phyloP scores from a whole-genome alignment of 2,113 vertebrate species.

The Bagarius yarrelli region DNA sequence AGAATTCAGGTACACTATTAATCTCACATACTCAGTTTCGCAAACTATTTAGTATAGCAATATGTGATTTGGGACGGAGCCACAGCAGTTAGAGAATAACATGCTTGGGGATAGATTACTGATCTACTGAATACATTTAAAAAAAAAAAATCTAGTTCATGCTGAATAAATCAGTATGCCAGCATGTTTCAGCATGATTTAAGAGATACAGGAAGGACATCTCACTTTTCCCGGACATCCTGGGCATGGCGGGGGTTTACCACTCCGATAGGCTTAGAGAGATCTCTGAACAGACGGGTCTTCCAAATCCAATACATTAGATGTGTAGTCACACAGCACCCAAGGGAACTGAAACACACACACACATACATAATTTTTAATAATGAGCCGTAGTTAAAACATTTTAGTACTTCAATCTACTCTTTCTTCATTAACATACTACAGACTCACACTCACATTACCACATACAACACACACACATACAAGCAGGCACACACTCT shows the following conservation, averaged over 20 bases:
- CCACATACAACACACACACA: too few species aligned
- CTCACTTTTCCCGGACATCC: constrained; percentile 92
- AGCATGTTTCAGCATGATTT: too few species aligned
- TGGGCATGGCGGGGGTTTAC: constrained; percentile 90
- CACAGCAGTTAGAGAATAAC: neutral
- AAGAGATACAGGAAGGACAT: neutral
- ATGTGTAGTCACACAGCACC: constrained; percentile 90
- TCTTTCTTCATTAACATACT: too few species aligned
- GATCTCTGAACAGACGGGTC: constrained; percentile 85
- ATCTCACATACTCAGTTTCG: neutral
- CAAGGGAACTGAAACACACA: constrained; percentile 83
- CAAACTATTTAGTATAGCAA: neutral
- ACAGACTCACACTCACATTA: too few species aligned
- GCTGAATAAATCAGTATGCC: neutral
- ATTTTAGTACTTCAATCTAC: too few species aligned
- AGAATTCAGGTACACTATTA: too few species aligned
- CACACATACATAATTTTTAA: neutral
- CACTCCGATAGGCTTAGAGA: constrained; percentile 95
- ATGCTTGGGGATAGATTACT: neutral
- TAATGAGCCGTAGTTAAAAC: too few species aligned
- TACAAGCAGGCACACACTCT: constrained; percentile 25
- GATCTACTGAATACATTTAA: neutral
- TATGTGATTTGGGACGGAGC: neutral
- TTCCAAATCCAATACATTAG: constrained; percentile 82
- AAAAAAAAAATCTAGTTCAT: neutral